Conservation (phyloP, 2,113 vertebrate genomes). For the Riparia riparia region DNA sequence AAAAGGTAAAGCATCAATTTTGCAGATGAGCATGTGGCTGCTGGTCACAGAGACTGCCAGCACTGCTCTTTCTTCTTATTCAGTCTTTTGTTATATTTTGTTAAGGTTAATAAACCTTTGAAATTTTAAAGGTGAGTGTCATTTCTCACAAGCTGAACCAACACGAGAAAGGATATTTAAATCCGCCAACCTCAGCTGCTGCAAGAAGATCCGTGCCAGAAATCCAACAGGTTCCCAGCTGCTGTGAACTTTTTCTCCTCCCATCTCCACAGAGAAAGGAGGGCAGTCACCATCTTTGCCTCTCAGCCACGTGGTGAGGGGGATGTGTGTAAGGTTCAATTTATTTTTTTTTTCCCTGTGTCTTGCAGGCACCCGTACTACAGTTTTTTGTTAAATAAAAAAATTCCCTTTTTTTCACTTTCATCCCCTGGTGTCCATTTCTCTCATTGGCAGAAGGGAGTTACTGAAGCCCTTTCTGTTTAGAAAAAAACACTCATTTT, state of each 20-base stretch:
- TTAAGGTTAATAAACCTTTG: too few relatives aligned
- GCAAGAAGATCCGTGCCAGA: too few relatives aligned
- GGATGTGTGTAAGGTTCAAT: not conserved
- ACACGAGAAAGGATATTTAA: too few relatives aligned
- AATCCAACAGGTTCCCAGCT: not conserved
- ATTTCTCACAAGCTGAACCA: too few relatives aligned
- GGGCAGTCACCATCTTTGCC: not conserved
- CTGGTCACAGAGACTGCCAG: too few relatives aligned
- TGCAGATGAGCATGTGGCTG: too few relatives aligned
- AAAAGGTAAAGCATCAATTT: too few relatives aligned
- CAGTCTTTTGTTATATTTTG: too few relatives aligned
- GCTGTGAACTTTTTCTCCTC: not conserved
- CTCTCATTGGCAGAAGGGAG: not conserved
- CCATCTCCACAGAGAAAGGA: not conserved
- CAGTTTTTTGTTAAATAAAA: not conserved
- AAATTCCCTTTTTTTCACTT: not conserved
- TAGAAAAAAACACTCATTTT: not conserved
- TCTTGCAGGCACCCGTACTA: not conserved
- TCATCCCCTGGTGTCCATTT: not conserved
- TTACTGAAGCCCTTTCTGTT: not conserved
- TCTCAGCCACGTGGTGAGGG: fast-evolving
- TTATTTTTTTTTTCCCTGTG: not conserved
- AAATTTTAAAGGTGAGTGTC: too few relatives aligned
- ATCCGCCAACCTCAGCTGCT: too few relatives aligned
- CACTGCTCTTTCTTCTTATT: too few relatives aligned